Evolutionary conservation across 2,888 invertebrate genomes (phyloP).

Genomic region (Agapostemon virescens): DNA sequence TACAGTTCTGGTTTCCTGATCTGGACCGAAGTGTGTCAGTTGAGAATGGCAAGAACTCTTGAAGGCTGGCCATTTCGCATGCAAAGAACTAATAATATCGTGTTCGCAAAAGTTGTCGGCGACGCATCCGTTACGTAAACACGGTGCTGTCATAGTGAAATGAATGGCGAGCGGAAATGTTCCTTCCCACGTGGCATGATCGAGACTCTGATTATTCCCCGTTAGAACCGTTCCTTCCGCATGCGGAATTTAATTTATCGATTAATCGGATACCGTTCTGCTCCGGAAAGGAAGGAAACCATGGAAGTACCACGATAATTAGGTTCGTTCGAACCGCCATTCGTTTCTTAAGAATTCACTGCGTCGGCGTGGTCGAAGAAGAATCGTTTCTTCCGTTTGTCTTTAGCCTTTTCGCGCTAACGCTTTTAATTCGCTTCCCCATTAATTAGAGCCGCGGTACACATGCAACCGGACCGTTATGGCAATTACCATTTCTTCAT

Average conservation of each 20-base stretch:
- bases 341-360: slow-evolving; percentile 35
- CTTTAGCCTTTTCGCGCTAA: neutral
- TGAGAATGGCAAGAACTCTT: no score
- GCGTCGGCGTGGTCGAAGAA: slow-evolving; percentile 7
- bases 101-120: neutral
- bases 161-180: slow-evolving; percentile 50
- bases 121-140: slow-evolving; percentile 44
- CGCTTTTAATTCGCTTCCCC: slow-evolving; percentile 27
- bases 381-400: slow-evolving; percentile 20
- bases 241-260: slow-evolving; percentile 51
- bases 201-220: slow-evolving; percentile 45
- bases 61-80: neutral
- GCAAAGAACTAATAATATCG: neutral
- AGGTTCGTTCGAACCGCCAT: slow-evolving; percentile 48
- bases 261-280: slow-evolving; percentile 51
- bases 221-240: slow-evolving; percentile 52
- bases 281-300: slow-evolving; percentile 52
- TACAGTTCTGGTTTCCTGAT: neutral
- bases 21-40: neutral
- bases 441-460: slow-evolving; percentile 31
- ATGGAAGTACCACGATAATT: slow-evolving; percentile 45
- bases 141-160: slow-evolving; percentile 28
- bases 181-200: slow-evolving; percentile 46
- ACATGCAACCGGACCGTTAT: slow-evolving; percentile 16
- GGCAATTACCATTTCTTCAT: slow-evolving; percentile 12